These are phyloP conservation scores for Parascotia fuliginaria DNA, from an alignment of 2,888 invertebrate species.

Conservation along the genomic window DNA sequence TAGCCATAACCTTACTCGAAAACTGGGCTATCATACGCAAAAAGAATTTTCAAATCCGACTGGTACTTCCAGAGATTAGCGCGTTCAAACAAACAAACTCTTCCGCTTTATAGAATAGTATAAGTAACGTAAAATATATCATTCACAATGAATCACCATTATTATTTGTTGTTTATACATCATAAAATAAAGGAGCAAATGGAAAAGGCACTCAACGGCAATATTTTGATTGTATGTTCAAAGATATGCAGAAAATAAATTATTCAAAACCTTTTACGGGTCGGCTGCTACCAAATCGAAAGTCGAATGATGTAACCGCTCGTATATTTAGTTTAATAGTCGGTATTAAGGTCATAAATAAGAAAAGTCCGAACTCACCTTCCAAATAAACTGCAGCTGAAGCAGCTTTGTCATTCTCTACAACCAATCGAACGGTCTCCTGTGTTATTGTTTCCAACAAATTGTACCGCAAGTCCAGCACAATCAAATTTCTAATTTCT, in stretches of 20 bases:
- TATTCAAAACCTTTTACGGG: slow-evolving; percentile 33
- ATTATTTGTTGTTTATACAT: too few relatives aligned
- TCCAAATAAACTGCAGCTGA: slow-evolving; percentile 90
- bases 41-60: too few relatives aligned
- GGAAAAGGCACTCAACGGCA: slow-evolving; percentile 10
- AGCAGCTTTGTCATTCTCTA: slow-evolving; percentile 90
- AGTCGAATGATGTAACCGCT: slow-evolving; percentile 32
- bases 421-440: slow-evolving; percentile 90
- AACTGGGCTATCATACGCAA: too few relatives aligned
- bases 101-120: too few relatives aligned
- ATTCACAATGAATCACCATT: too few relatives aligned
- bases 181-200: too few relatives aligned
- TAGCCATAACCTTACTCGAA: too few relatives aligned
- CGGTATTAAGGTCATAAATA: slow-evolving; percentile 47
- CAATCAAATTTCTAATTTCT: slow-evolving; percentile 88
- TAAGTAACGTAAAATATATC: too few relatives aligned
- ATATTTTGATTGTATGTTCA: slow-evolving; percentile 23
- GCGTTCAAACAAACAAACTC: too few relatives aligned
- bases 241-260: slow-evolving; percentile 30
- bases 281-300: slow-evolving; percentile 27
- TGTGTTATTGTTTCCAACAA: slow-evolving; percentile 90
- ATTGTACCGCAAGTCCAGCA: slow-evolving; percentile 92
- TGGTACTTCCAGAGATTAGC: too few relatives aligned
- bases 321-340: slow-evolving; percentile 42
- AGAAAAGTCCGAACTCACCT: slow-evolving; percentile 86